Evolutionary conservation across 2,888 invertebrate species (phyloP).

Genomic region (Atherix ibis): DNA sequence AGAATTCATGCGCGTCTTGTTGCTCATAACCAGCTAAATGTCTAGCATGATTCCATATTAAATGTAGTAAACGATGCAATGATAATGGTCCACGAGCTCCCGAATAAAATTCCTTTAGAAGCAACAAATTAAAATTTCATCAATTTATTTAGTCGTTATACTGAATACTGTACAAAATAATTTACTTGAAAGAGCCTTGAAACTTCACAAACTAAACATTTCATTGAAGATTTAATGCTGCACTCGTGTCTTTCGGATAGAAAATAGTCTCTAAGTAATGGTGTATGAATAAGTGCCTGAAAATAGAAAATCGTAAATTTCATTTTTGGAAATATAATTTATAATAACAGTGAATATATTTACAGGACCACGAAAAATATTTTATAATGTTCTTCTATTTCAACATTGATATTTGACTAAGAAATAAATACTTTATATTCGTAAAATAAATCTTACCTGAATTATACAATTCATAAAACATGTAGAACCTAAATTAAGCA

Average conservation of each 20-base stretch:
- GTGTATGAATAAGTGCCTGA: constrained; percentile 84
- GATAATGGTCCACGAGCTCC: constrained; percentile 78
- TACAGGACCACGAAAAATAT: too few relatives aligned
- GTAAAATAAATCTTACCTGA: too few relatives aligned
- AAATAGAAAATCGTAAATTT: constrained; percentile 15
- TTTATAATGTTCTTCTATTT: too few relatives aligned
- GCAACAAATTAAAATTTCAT: constrained; percentile 1
- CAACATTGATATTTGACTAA: too few relatives aligned
- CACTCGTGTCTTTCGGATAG: constrained; percentile 86
- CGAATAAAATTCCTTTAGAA: constrained; percentile 71
- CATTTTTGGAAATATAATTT: too few relatives aligned
- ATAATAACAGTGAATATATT: too few relatives aligned
- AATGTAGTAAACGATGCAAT: constrained; percentile 73
- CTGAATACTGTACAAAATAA: background rate
- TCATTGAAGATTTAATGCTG: constrained; percentile 44
- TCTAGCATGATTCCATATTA: constrained; percentile 93
- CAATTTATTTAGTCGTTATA: background rate
- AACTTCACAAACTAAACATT: constrained; percentile 90
- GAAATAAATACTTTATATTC: too few relatives aligned
- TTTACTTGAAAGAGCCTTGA: constrained; percentile 86
- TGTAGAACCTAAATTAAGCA: constrained; percentile 91
- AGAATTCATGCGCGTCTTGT: constrained; percentile 98
- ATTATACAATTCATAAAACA: constrained; percentile 99
- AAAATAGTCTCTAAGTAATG: constrained; percentile 86
- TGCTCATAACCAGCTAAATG: constrained; percentile 93